phyloP scores from a whole-genome alignment of 1,140 invertebrate genomes.

The Melitaea cinxia region DNA sequence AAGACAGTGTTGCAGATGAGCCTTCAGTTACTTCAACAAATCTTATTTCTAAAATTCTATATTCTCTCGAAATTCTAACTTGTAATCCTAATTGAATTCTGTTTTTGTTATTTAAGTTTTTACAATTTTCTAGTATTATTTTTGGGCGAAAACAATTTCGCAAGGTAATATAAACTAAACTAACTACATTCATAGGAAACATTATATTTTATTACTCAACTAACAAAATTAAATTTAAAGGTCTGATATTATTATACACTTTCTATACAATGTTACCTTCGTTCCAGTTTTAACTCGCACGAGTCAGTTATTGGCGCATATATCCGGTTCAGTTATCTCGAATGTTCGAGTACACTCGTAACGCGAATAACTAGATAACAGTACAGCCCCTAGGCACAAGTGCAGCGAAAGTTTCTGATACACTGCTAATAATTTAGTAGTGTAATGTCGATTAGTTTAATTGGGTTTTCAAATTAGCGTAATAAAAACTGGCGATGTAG shows the following conservation, averaged over 20 bases:
- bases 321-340: conserved; percentile 2
- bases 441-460: neutral
- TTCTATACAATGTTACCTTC: neutral
- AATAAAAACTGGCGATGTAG: too few relatives aligned
- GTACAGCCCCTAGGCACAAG: conserved; percentile 1
- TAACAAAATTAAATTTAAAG: neutral
- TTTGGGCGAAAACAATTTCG: too few relatives aligned
- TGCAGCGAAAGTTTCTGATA: neutral
- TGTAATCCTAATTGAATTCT: too few relatives aligned
- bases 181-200: neutral
- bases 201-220: neutral
- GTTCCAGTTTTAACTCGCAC: neutral
- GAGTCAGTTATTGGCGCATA: neutral
- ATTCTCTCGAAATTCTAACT: too few relatives aligned
- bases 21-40: too few relatives aligned
- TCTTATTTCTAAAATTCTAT: too few relatives aligned
- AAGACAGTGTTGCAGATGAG: too few relatives aligned
- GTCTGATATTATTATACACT: neutral
- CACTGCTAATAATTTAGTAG: neutral
- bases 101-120: too few relatives aligned
- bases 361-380: conserved; percentile 1
- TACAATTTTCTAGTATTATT: too few relatives aligned
- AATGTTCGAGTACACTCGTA: neutral
- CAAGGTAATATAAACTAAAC: too few relatives aligned
- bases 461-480: neutral